These are phyloP conservation scores for Danio choprae DNA, from an alignment of 2,797 vertebrate species.

Conservation along the genomic window DNA sequence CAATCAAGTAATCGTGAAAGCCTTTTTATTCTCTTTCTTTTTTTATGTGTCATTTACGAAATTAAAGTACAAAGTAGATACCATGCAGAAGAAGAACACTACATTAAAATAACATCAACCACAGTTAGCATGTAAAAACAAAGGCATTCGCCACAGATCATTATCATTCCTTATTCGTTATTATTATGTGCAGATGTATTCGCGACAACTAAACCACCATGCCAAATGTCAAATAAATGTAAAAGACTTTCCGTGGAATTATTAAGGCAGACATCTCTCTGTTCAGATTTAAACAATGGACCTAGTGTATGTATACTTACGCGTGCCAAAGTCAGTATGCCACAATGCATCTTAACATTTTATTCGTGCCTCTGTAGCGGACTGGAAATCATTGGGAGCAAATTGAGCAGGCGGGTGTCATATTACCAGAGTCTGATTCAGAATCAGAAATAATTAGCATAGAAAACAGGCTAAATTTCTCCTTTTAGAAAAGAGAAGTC, in stretches of 20 bases:
- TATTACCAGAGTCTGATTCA: neutral
- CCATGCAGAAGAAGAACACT: neutral
- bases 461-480: neutral
- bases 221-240: constrained; percentile 5
- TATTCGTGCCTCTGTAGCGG: neutral
- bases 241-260: neutral
- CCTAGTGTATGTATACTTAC: neutral
- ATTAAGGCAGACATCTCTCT: neutral
- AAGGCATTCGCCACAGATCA: neutral
- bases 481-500: neutral
- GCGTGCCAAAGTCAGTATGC: neutral
- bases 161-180: neutral
- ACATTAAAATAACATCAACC: neutral
- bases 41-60: neutral
- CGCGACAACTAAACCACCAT: neutral
- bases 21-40: too few relatives aligned
- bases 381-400: neutral
- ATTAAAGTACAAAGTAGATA: neutral
- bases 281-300: constrained; percentile 9
- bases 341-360: neutral
- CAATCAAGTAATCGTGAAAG: neutral
- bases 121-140: neutral
- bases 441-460: constrained; percentile 6
- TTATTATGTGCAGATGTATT: neutral
- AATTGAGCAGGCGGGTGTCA: neutral